These are phyloP conservation scores for Chelonoidis abingdonii DNA, from an alignment of 2,113 vertebrate species.

Conservation along the genomic window DNA sequence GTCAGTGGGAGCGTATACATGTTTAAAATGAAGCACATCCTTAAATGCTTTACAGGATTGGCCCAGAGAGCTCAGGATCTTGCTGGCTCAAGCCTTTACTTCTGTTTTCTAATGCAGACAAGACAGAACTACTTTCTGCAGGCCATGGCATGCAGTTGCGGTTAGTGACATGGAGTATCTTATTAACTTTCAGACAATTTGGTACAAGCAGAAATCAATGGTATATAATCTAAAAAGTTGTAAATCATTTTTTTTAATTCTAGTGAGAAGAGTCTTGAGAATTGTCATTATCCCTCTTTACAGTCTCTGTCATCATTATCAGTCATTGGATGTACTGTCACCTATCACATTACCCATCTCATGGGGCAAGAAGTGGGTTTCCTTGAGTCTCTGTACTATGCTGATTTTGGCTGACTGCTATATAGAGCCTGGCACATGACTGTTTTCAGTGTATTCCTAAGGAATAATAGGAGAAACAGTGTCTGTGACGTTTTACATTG, in stretches of 20 bases:
- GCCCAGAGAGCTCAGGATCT: neutral
- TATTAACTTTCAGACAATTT: fast-evolving
- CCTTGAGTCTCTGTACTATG: neutral
- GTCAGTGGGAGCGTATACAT: neutral
- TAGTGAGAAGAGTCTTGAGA: neutral
- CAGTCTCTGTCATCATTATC: neutral
- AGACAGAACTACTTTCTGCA: fast-evolving
- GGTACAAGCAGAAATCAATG: neutral
- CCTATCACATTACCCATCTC: neutral
- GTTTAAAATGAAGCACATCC: neutral
- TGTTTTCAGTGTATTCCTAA: neutral
- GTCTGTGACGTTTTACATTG: neutral
- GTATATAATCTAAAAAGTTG: fast-evolving
- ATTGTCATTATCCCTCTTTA: neutral
- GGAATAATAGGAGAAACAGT: neutral
- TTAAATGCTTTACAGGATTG: neutral
- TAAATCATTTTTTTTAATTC: neutral
- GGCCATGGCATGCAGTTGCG: fast-evolving
- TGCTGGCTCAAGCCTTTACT: neutral
- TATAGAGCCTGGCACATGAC: fast-evolving
- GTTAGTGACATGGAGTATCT: neutral
- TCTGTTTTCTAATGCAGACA: neutral
- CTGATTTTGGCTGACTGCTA: neutral
- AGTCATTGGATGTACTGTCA: neutral
- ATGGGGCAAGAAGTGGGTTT: neutral